These are phyloP conservation scores for Abscondita cerata DNA, from an alignment of 2,888 invertebrate genomes.

Conservation along the genomic window DNA sequence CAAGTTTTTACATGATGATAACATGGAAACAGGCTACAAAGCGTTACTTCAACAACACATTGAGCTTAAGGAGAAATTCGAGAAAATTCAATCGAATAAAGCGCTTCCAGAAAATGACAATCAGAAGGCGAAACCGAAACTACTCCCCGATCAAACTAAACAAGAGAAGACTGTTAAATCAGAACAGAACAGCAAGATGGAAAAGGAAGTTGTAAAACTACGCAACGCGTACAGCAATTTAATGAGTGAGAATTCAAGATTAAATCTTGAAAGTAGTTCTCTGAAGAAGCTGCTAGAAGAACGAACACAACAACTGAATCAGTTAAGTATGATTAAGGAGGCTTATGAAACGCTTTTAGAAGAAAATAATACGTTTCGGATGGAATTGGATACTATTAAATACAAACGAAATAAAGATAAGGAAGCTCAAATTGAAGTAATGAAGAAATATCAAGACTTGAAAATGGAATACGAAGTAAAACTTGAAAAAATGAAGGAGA, in stretches of 20 bases:
- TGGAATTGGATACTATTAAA: conserved; percentile 55
- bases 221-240: conserved; percentile 50
- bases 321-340: conserved; percentile 49
- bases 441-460: conserved; percentile 62
- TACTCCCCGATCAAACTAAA: conserved; percentile 18
- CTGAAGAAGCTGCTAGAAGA: conserved; percentile 47
- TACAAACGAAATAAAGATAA: conserved; percentile 53
- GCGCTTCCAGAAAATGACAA: conserved; percentile 36
- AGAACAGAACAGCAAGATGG: conserved; percentile 26
- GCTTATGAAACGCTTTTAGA: conserved; percentile 55
- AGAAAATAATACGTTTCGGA: conserved; percentile 53
- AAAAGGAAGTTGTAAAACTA: conserved; percentile 44
- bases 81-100: conserved; percentile 45
- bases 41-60: conserved; percentile 44
- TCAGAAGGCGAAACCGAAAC: conserved; percentile 17
- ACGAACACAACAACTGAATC: conserved; percentile 43
- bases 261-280: conserved; percentile 50
- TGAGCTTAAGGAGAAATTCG: conserved; percentile 42
- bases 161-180: conserved; percentile 31
- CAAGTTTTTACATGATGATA: conserved; percentile 38
- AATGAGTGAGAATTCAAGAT: conserved; percentile 49
- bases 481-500: conserved; percentile 78
- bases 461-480: conserved; percentile 75
- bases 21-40: conserved; percentile 45
- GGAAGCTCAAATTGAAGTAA: conserved; percentile 53